A percentile compares a stretch with the other conserved stretches of the same genome.
Evolutionary conservation across 1,140 invertebrate genomes (phyloP).

Genomic region (Tetraneura akinire): DNA sequence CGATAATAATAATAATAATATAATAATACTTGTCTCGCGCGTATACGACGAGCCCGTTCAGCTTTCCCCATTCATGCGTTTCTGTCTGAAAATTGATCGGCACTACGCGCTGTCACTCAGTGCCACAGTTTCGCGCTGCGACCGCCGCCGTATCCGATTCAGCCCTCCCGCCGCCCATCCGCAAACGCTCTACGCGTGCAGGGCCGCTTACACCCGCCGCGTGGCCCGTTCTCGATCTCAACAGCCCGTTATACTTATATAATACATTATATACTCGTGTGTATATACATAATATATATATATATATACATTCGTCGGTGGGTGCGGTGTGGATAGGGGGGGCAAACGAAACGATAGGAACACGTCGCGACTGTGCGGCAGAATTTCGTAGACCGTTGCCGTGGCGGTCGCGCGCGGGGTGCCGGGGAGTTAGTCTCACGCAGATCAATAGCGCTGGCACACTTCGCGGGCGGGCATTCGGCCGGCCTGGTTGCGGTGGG

Average conservation of each 20-base stretch:
- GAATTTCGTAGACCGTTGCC: background rate
- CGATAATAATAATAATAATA: too few species aligned
- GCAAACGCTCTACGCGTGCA: too few species aligned
- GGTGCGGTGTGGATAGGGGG: background rate
- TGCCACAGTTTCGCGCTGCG: background rate
- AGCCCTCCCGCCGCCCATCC: too few species aligned
- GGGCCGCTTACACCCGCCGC: too few species aligned
- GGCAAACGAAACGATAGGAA: background rate
- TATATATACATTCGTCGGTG: too few species aligned
- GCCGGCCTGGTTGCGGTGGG: background rate
- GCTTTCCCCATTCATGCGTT: constrained; percentile 6
- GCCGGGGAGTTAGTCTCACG: background rate
- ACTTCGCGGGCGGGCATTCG: background rate
- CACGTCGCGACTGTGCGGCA: background rate
- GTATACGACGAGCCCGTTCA: background rate
- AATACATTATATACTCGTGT: too few species aligned
- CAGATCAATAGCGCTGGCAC: constrained; percentile 36
- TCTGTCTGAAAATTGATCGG: background rate
- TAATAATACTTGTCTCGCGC: background rate
- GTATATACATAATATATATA: background rate
- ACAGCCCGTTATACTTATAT: too few species aligned
- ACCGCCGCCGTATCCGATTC: too few species aligned
- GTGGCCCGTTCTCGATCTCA: too few species aligned
- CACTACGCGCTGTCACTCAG: background rate
- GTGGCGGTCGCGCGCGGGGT: background rate